These are phyloP conservation scores for Mactromeris polynyma DNA, from an alignment of 2,888 invertebrate genomes.

Conservation along the genomic window DNA sequence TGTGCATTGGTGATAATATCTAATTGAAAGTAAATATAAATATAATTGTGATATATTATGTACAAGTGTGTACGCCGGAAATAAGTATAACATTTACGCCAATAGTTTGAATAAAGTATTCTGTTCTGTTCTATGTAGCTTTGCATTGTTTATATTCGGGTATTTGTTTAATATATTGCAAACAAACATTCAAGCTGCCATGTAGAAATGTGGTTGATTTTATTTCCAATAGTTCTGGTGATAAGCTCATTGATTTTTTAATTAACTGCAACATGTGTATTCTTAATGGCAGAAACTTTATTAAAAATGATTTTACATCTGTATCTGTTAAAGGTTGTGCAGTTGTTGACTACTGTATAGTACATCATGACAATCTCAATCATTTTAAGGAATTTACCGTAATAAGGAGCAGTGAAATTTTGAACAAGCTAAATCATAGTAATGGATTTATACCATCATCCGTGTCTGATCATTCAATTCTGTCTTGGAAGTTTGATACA, in stretches of 20 bases:
- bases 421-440: too few species aligned
- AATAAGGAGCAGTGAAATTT: too few species aligned
- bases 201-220: conserved; percentile 30
- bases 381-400: neutral
- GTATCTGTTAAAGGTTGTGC: conserved; percentile 40
- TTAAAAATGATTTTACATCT: conserved; percentile 43
- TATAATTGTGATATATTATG: too few species aligned
- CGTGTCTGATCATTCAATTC: neutral
- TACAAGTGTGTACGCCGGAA: too few species aligned
- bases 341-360: conserved; percentile 36
- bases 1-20: too few species aligned
- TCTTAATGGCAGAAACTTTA: conserved; percentile 39
- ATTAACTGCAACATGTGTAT: conserved; percentile 36
- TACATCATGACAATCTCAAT: conserved; percentile 17
- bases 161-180: too few species aligned
- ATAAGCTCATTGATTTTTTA: conserved; percentile 25
- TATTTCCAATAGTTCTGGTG: conserved; percentile 14
- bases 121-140: too few species aligned
- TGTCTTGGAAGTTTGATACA: neutral
- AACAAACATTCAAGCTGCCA: too few species aligned
- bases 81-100: too few species aligned
- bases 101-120: too few species aligned
- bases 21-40: too few species aligned
- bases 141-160: too few species aligned
- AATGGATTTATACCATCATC: neutral